Evolutionary conservation across 2,888 invertebrate genomes (phyloP).

Genomic region (Notocelia uddmanniana): DNA sequence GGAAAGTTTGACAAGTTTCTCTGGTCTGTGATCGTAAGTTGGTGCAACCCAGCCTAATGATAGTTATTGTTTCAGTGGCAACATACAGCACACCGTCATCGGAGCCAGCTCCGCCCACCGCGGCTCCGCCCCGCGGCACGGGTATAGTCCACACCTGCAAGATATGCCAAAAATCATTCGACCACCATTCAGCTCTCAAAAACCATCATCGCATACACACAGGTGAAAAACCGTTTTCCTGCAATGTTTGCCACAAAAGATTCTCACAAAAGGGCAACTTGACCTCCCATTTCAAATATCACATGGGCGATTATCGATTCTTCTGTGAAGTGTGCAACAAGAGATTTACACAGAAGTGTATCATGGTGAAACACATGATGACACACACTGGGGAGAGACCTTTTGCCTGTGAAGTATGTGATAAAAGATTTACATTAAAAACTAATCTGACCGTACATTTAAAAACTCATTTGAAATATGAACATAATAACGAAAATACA

Average conservation of each 20-base stretch:
- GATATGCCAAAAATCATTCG: conserved; percentile 12
- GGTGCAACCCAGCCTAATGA: too few species aligned
- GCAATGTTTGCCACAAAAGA: conserved; percentile 6
- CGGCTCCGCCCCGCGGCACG: neutral
- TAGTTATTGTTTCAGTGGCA: conserved; percentile 8
- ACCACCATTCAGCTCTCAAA: conserved; percentile 7
- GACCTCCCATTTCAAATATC: conserved; percentile 6
- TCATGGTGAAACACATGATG: conserved; percentile 15
- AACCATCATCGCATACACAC: conserved; percentile 17
- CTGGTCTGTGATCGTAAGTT: too few species aligned
- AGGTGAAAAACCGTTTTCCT: conserved; percentile 9
- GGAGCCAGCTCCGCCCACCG: neutral
- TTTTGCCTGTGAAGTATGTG: conserved; percentile 9
- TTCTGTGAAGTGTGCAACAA: conserved; percentile 12
- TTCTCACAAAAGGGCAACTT: conserved; percentile 17
- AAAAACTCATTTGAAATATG: conserved; percentile 15
- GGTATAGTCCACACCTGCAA: conserved; percentile 3
- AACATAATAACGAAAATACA: neutral
- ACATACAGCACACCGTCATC: neutral
- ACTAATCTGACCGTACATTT: conserved; percentile 12
- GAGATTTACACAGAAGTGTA: conserved; percentile 10
- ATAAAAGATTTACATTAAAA: conserved; percentile 14
- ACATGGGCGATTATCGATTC: conserved; percentile 8
- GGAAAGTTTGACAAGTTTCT: too few species aligned
- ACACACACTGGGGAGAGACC: conserved; percentile 18